These are phyloP conservation scores for Trachelus tabidus DNA, from an alignment of 2,888 invertebrate genomes.

Conservation along the genomic window DNA sequence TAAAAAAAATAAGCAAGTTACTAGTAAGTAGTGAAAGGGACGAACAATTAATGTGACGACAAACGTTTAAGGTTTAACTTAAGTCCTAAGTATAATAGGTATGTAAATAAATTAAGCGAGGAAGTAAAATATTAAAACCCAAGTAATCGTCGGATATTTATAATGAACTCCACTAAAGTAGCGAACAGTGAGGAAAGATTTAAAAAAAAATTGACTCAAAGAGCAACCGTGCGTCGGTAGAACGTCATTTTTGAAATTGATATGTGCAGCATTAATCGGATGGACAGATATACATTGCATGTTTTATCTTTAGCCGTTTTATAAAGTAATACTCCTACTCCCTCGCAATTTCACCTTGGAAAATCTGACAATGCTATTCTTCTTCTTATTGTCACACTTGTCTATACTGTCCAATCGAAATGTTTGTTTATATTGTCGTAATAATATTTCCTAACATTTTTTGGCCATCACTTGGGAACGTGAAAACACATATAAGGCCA, in stretches of 20 bases:
- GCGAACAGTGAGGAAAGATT: slow-evolving; percentile 36
- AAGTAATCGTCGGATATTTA: slow-evolving; percentile 62
- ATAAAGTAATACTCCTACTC: slow-evolving; percentile 53
- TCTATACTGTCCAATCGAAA: slow-evolving; percentile 29
- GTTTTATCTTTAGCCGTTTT: slow-evolving; percentile 59
- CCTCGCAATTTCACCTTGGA: slow-evolving; percentile 7
- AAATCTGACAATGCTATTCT: neutral
- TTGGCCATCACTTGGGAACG: neutral
- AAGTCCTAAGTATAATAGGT: slow-evolving; percentile 55
- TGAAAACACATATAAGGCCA: neutral
- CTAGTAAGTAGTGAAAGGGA: slow-evolving; percentile 52
- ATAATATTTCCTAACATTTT: neutral
- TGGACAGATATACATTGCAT: slow-evolving; percentile 47
- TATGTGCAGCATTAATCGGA: slow-evolving; percentile 31
- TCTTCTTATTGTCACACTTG: slow-evolving; percentile 12
- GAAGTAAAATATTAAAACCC: slow-evolving; percentile 58
- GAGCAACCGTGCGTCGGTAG: slow-evolving; percentile 12
- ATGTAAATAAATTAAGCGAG: slow-evolving; percentile 62
- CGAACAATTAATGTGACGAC: slow-evolving; percentile 49
- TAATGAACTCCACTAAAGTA: slow-evolving; percentile 50
- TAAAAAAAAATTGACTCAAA: neutral
- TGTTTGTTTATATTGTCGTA: slow-evolving; percentile 26
- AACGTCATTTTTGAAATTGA: slow-evolving; percentile 6
- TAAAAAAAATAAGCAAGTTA: slow-evolving; percentile 46
- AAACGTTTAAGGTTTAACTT: slow-evolving; percentile 49